Base-by-base conservation (phyloP, 2,888 invertebrate genomes). In the Polydrusus tereticollis region DNA sequence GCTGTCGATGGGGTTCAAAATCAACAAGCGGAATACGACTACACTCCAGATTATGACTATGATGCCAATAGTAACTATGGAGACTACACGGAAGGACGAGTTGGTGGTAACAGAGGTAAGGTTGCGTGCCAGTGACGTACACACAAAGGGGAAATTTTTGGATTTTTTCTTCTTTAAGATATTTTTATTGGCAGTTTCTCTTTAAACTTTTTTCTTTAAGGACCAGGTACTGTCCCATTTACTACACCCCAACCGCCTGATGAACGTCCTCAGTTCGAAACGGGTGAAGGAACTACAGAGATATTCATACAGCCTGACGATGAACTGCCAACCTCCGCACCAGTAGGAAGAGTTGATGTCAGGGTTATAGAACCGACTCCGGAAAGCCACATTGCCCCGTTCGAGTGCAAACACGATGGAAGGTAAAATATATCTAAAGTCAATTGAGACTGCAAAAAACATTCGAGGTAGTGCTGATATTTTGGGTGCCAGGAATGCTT, bases 381-480 rank as follows among this genome's bases (percentile, higher is more conserved):
- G 0, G 77, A 76, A 1, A 75, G 75, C 12, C 71, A 75, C 29
- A 70, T 78, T 10, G 75, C 73, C 0, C 65, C 82, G 0, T 67
- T 77, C 70, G 65, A 64, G 33, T 78, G 83, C 60, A 76, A 65
- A 41, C 80, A 82, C 45, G 80, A 82, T 33, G 92, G 90, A 0
- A 87, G 66, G 60, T 62, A 74, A 7, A 33, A 6, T n/a, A n/a
- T n/a, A n/a, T n/a, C n/a, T n/a, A n/a, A n/a, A n/a, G n/a, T n/a
- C n/a, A n/a, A n/a, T n/a, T n/a, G n/a, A n/a, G n/a, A n/a, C n/a
- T n/a, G n/a, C n/a, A n/a, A n/a, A n/a, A n/a, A n/a, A n/a, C n/a
- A n/a, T n/a, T n/a, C n/a, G n/a, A n/a, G n/a, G n/a, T n/a, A n/a
- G n/a, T n/a, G n/a, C n/a, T n/a, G n/a, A n/a, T n/a, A n/a, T n/a